Conservation (phyloP, 2,888 invertebrate genomes). For the Acleris holmiana region DNA sequence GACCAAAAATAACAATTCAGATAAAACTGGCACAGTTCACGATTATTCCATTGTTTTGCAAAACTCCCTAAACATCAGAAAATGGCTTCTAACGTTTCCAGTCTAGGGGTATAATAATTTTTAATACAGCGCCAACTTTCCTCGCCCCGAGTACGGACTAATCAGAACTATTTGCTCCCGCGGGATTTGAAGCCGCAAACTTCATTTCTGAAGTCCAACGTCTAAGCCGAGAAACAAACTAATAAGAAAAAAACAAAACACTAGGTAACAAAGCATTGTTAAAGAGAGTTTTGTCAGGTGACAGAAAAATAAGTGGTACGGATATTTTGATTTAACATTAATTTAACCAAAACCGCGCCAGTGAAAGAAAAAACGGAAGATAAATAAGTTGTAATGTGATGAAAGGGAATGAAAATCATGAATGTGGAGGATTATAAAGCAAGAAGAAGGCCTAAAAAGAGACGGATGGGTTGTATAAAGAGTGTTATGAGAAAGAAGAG, state of each 20-base stretch:
- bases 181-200: conserved; percentile 30
- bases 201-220: conserved; percentile 31
- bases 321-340: too few relatives aligned
- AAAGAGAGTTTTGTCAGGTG: neutral
- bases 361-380: too few relatives aligned
- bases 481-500: too few relatives aligned
- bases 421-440: too few relatives aligned
- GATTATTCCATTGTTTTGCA: neutral
- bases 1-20: too few relatives aligned
- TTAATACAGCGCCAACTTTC: conserved; percentile 31
- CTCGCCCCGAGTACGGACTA: conserved; percentile 17
- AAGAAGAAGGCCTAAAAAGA: too few relatives aligned
- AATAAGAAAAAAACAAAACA: conserved; percentile 19
- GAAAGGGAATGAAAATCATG: too few relatives aligned
- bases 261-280: too few relatives aligned
- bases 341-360: too few relatives aligned
- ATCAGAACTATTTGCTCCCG: conserved; percentile 36
- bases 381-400: too few relatives aligned
- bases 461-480: too few relatives aligned
- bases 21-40: too few relatives aligned
- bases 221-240: conserved; percentile 23
- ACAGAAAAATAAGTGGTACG: neutral
- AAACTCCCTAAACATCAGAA: conserved; percentile 7
- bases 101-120: conserved; percentile 35
- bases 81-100: conserved; percentile 10